phyloP scores from a whole-genome alignment of 2,113 vertebrate genomes.

The Monarcha castaneiventris region DNA sequence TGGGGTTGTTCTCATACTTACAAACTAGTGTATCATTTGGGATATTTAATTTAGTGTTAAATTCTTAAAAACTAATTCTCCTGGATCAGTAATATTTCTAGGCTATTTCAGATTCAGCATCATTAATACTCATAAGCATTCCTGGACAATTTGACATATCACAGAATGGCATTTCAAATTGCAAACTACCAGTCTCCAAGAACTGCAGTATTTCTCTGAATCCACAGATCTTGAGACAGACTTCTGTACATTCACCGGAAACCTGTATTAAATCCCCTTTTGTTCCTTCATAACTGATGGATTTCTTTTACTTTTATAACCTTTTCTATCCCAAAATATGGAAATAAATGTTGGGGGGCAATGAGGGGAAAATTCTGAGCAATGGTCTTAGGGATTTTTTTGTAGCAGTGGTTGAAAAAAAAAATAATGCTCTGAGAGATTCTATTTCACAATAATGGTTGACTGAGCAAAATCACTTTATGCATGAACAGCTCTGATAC shows the following conservation, averaged over 20 bases:
- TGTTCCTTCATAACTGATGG: neutral
- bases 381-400: neutral
- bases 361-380: neutral
- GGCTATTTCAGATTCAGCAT: neutral
- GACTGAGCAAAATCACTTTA: neutral
- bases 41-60: neutral
- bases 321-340: neutral
- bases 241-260: neutral
- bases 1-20: neutral
- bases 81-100: neutral
- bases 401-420: neutral
- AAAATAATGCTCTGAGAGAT: neutral
- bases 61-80: neutral
- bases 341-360: neutral
- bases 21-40: neutral
- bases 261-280: accelerated
- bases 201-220: neutral
- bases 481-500: neutral
- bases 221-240: neutral
- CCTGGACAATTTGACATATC: neutral
- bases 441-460: neutral
- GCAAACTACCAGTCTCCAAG: neutral
- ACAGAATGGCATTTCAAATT: neutral
- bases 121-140: neutral
- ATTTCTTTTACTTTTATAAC: neutral